Evolutionary conservation across 2,797 vertebrate genomes (phyloP), one percentile per base, ranked within the genome.

Genomic region (Tragelaphus eurycerus): DNA sequence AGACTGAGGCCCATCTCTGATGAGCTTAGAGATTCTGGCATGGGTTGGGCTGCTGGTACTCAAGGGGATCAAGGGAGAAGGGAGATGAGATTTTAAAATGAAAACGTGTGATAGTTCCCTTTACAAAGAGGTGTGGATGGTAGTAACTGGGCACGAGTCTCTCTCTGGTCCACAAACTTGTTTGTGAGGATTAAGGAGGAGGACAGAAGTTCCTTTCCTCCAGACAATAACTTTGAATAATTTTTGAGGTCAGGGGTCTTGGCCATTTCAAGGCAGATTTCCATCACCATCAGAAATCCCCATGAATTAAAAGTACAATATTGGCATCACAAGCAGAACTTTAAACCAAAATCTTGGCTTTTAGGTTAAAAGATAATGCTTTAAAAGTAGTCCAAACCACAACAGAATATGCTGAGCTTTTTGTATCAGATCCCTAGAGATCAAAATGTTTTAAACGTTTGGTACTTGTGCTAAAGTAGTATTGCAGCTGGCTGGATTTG

Each of bases 1-100:
- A 50, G n/a, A 31, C 31, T 0, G 0, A 50, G 46, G 27, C 23
- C 12, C 46, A 0, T 29, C 21, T 16, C 21, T 11, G 0, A 3
- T 0, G 2, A 1, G 1, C 25, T 50, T 43, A 12, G 46, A 50
- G 62, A 3, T 8, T 34, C 34, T 25, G 13, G 14, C 60, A 31
- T 31, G 29, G 29, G 60, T 62, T 15, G 23, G 29, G 34, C 78
- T 31, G n/a, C 79, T 38, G 46, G 12, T 27, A 4, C 50, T 59
- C 59, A 74, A 1, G 43, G 76, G 6, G 21, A 11, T 50, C 21
- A 8, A 7, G 25, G 54, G 46, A 62, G 14, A 60, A 67, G 27
- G 5, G 8, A 50, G 19, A 8, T 4, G 3, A 12, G 4, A 2
- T 74, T 86, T 83, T 74, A 59, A 52, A 46, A 29, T 38, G 10